Evolutionary conservation across 2,888 invertebrate genomes (phyloP).

Genomic region (Willowsia nigromaculata): DNA sequence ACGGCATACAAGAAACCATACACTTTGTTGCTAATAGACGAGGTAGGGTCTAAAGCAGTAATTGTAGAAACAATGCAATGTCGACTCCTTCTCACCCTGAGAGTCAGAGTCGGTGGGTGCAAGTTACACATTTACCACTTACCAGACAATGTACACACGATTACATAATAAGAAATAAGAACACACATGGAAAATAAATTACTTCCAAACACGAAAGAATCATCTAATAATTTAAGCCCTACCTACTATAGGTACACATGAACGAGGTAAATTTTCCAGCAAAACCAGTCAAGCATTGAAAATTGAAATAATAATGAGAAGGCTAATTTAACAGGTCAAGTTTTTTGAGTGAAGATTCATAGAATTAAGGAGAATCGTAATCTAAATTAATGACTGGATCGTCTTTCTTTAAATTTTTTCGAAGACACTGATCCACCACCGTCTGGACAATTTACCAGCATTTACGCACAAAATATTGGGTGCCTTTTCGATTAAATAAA

Average conservation of each 20-base stretch:
- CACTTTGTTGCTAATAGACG: not conserved
- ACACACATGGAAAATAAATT: conserved; percentile 7
- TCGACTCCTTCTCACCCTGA: no score
- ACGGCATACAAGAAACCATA: not conserved
- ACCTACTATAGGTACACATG: not conserved
- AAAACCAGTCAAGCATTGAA: not conserved
- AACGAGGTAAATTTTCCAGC: not conserved
- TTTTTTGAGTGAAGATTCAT: not conserved
- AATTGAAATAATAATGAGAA: not conserved
- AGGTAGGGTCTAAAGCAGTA: not conserved
- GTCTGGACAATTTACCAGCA: no score
- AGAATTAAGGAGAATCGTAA: not conserved
- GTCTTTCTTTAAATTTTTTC: no score
- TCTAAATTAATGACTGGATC: no score
- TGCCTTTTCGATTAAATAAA: no score
- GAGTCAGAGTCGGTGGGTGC: no score
- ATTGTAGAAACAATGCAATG: no score
- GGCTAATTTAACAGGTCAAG: not conserved
- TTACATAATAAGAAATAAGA: no score
- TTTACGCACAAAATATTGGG: no score
- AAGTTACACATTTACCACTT: no score
- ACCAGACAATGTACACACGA: no score
- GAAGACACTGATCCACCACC: no score
- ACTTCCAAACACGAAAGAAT: conserved; percentile 22
- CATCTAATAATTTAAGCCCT: not conserved